Evolutionary conservation across 2,797 vertebrate species (phyloP), one percentile per base, ranked within the genome.

Genomic region (Sarcoramphus papa): DNA sequence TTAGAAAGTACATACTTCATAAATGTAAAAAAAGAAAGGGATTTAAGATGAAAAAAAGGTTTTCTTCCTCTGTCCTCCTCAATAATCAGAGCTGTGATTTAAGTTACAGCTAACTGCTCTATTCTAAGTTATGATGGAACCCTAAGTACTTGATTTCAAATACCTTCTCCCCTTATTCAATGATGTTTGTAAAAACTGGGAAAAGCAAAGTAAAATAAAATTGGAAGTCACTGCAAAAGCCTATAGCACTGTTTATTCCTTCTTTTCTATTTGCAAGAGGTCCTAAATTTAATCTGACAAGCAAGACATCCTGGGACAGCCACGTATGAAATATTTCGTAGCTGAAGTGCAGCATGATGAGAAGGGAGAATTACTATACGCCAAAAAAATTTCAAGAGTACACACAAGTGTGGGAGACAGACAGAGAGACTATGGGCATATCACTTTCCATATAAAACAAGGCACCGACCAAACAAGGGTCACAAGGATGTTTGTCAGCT

Each of bases 161-260:
- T 31, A 68, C 40, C 35, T 79, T 56, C 21, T 56, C 53, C 60
- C 92, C 43, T 57, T 45, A 23, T 40, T 50, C 53, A 45, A 25
- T 27, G 45, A 56, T 27, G 9, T 85, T 54, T 94, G 68, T 70
- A 41, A 72, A 81, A 96, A 35, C 60, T 43, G 47, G 81, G 45
- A 85, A 94, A 62, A 83, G 28, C 60, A 78, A 92, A 92, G 62
- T 33, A 40, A 94, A 97, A 97, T 95, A 96, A 96, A 97, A 95
- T 28, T 65, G 70, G 63, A 94, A 92, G 60, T 91, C 74, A 64
- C 53, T 90, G 83, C 65, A 90, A 91, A 85, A 94, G 11, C 31
- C 43, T 65, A 13, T 10, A 88, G 51, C 56, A 41, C 47, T 81
- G 53, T 87, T 93, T 75, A 78, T 84, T 94, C 59, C 62, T 92